Evolutionary conservation across 2,888 invertebrate genomes (phyloP).

Genomic region (Nephrotoma appendiculata): DNA sequence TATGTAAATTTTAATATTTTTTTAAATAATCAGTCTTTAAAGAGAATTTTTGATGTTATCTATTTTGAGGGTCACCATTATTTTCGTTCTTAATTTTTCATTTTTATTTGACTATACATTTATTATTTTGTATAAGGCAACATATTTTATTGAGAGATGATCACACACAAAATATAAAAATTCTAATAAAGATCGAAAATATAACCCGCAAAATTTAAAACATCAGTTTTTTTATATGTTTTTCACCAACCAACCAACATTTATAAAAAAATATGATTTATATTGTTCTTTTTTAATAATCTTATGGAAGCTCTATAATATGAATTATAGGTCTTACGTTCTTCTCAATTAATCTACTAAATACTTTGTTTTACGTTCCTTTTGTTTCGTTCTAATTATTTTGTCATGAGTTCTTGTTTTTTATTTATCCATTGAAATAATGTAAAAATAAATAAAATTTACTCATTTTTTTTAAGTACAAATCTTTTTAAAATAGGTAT

Average conservation of each 20-base stretch:
- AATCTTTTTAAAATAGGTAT: not conserved
- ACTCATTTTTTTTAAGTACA: not conserved
- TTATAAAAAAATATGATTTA: not conserved
- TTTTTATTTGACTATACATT: not conserved
- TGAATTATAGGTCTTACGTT: not conserved
- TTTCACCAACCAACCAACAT: not conserved
- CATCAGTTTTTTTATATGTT: not conserved
- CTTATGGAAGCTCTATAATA: not conserved
- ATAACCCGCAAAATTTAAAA: not conserved
- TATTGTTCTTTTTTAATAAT: not conserved
- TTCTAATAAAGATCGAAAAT: not conserved
- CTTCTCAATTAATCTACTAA: not conserved
- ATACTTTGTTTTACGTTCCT: not conserved
- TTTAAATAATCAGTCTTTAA: not conserved
- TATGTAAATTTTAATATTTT: not conserved
- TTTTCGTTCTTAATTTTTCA: not conserved
- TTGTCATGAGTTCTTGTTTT: not conserved
- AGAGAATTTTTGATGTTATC: not conserved
- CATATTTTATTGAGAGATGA: not conserved
- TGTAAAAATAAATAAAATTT: not conserved
- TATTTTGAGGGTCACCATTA: not conserved
- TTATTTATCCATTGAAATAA: not conserved
- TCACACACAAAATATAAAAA: not conserved
- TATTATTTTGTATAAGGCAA: not conserved
- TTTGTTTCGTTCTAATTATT: not conserved